Evolutionary conservation across 2,113 vertebrate genomes (phyloP).

Genomic region (Ariopsis seemanni): DNA sequence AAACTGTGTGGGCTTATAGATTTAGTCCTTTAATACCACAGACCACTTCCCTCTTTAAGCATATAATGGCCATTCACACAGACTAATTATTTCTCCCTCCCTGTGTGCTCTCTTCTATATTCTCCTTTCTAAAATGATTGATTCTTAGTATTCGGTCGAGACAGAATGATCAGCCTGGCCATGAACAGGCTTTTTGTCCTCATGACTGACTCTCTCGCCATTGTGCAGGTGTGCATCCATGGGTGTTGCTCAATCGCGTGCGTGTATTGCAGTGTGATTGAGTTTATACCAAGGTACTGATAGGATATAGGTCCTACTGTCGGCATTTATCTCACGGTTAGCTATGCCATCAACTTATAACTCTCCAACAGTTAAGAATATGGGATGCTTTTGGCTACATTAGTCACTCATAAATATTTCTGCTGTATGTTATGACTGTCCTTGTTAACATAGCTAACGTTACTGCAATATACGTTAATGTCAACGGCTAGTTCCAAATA

Average conservation of each 20-base stretch:
- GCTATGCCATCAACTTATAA: neutral
- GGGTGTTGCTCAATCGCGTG: neutral
- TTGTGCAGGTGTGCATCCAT: neutral
- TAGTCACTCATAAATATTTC: neutral
- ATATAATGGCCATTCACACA: conserved; percentile 89
- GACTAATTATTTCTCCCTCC: conserved; percentile 87
- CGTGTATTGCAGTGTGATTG: neutral
- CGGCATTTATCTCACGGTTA: neutral
- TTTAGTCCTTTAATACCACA: conserved; percentile 92
- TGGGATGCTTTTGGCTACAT: neutral
- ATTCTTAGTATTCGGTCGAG: conserved; percentile 67
- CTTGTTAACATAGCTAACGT: neutral
- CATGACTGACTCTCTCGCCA: neutral
- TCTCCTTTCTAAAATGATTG: conserved; percentile 50
- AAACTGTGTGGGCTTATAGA: conserved; percentile 90
- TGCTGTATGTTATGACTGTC: neutral
- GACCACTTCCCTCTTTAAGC: conserved; percentile 88
- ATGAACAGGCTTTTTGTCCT: neutral
- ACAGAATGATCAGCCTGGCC: conserved; percentile 55
- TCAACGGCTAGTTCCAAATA: too few relatives aligned
- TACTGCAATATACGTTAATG: neutral
- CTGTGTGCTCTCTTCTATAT: conserved; percentile 55
- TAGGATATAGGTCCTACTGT: too few relatives aligned
- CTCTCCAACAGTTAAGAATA: neutral
- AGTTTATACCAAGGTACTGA: neutral